phyloP scores from a whole-genome alignment of 2,113 vertebrate species.

The Phrynosoma platyrhinos region DNA sequence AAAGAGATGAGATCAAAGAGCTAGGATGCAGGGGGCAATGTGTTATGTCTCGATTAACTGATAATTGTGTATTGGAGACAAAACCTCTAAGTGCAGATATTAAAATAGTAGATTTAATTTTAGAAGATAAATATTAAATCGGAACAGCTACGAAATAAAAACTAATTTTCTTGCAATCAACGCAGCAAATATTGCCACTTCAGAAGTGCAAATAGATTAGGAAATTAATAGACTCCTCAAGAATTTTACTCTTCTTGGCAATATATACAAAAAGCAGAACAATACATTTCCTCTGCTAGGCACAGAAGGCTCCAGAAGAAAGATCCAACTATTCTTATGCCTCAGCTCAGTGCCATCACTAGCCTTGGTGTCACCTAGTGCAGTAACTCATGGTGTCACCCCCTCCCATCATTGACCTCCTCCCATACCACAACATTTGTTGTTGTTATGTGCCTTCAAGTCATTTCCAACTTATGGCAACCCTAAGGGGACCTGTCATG shows the following conservation, averaged over 20 bases:
- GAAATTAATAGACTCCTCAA: background rate
- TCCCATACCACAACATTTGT: no score
- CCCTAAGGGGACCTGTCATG: no score
- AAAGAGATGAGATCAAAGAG: conserved; percentile 5
- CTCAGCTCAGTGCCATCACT: background rate
- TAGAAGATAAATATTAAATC: conserved; percentile 14
- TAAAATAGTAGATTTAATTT: conserved; percentile 41
- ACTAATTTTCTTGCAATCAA: conserved; percentile 28
- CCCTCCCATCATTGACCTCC: no score
- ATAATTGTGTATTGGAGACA: conserved; percentile 26
- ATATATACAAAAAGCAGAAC: background rate
- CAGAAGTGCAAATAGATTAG: conserved; percentile 5
- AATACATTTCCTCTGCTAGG: background rate
- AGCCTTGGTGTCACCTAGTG: no score
- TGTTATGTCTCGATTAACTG: conserved; percentile 31
- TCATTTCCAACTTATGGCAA: no score
- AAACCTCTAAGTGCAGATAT: conserved; percentile 15
- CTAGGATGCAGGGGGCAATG: conserved; percentile 7
- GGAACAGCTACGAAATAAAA: conserved; percentile 3
- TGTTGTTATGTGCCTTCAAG: no score
- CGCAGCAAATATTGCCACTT: background rate
- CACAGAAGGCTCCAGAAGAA: background rate
- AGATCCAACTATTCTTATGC: background rate
- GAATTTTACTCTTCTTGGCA: background rate
- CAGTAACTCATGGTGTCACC: no score